Base-by-base conservation (phyloP, 1,140 invertebrate genomes). In the Conopomorpha cramerella region DNA sequence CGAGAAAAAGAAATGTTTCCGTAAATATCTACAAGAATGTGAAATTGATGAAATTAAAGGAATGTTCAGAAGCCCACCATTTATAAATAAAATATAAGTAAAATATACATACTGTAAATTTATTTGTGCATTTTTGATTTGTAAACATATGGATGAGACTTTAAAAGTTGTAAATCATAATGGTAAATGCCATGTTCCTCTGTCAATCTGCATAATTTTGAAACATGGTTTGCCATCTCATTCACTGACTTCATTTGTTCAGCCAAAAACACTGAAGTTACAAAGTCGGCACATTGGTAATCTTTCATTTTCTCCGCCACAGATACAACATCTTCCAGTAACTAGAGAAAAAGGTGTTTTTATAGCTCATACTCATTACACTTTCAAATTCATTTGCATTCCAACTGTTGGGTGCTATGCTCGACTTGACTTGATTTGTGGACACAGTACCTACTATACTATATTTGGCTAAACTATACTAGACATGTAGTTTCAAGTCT, bases 281-380 rank as follows among this genome's bases (percentile, higher is more conserved):
- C 25, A 35, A 51, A 51, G 39, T 56, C 45, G 15, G 41, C 44
- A 36, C 46, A 56, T 15, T 56, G 50, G 28, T 45, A 45, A 37
- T 56, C 53, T 16, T 52, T 43, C 1, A 39, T 37, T 6, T 38
- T 36, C 36, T 49, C 44, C 16, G 53, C 53, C 4, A 38, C 26
- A n/a, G 8, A 18, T 14, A 51, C 36, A 17, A 53, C 13, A 3
- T 49, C 27, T 36, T 50, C 41, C 36, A 55, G 36, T 25, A 41
- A 26, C 53, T 55, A 37, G n/a, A 18, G 25, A 8, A 19, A 10
- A 34, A 16, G 11, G 12, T 33, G n/a, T n/a, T n/a, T n/a, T n/a
- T n/a, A n/a, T n/a, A n/a, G n/a, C n/a, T n/a, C n/a, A n/a, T n/a
- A n/a, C n/a, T n/a, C n/a, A n/a, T n/a, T n/a, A n/a, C n/a, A n/a